A percentile compares a stretch with the other conserved stretches of the same genome.
phyloP scores from a whole-genome alignment of 1,140 invertebrate species.

The Drosophila eugracilis region DNA sequence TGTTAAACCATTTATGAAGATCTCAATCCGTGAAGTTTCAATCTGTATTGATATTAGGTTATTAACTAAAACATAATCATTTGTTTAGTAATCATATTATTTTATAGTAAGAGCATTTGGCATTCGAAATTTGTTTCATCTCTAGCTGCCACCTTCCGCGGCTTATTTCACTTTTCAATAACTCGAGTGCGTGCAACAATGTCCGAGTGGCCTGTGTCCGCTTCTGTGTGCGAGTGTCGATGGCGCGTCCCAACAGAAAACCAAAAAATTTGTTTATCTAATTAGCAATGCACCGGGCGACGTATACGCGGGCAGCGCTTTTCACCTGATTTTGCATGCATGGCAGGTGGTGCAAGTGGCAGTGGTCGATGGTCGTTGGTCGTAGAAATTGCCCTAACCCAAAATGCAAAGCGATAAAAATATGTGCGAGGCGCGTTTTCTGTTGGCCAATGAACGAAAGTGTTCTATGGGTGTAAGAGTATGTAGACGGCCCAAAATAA shows the following conservation, averaged over 20 bases:
- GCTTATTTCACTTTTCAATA: slow-evolving; percentile 77
- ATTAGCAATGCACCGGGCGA: slow-evolving; percentile 74
- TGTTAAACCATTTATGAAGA: too few relatives aligned
- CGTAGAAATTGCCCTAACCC: slow-evolving; percentile 73
- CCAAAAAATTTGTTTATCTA: slow-evolving; percentile 79
- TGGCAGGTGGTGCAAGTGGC: slow-evolving; percentile 38
- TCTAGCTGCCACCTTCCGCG: slow-evolving; percentile 12
- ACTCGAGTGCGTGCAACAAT: slow-evolving; percentile 80
- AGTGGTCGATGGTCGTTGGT: slow-evolving; percentile 50
- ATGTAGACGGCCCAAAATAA: slow-evolving; percentile 28
- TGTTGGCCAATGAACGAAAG: slow-evolving; percentile 60
- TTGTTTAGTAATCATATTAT: neutral
- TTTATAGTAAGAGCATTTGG: slow-evolving; percentile 10
- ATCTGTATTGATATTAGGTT: too few relatives aligned
- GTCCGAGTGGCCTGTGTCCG: slow-evolving; percentile 26
- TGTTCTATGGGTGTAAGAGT: slow-evolving; percentile 64
- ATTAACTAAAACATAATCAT: too few relatives aligned
- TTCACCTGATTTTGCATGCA: slow-evolving; percentile 74
- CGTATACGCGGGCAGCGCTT: slow-evolving; percentile 44
- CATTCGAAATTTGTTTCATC: neutral
- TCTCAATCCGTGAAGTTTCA: too few relatives aligned
- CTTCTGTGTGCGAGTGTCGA: slow-evolving; percentile 16
- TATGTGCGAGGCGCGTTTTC: slow-evolving; percentile 27
- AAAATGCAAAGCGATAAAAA: slow-evolving; percentile 60
- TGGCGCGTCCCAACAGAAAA: slow-evolving; percentile 24